Base-by-base conservation (phyloP, 2,797 vertebrate genomes). In the Acridotheres tristis region DNA sequence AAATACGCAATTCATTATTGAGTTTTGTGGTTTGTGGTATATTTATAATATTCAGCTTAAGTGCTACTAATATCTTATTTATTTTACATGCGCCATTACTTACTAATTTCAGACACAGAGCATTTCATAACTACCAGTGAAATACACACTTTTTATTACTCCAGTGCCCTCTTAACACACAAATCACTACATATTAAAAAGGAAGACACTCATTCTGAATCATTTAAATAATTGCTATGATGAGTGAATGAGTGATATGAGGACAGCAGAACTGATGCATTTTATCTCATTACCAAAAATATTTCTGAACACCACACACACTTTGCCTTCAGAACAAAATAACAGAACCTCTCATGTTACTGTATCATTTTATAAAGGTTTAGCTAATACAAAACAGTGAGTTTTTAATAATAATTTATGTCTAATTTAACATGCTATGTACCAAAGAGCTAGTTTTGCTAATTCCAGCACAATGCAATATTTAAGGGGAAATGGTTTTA, bases 61-160 rank as follows among this genome's bases (percentile, higher is more conserved):
- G 25, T 42, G 18, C 53, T 68, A 5, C 43, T 86, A 57, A 26
- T 12, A 5, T 29, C 47, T 71, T 27, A 32, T 19, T 80, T 85
- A 66, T 67, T 88, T 93, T 62, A 66, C 0, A 0, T n/a, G 47
- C 58, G 38, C 50, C 36, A 72, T 93, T 95, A 74, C 32, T 92
- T 77, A 40, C 47, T 76, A 32, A 85, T 85, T 94, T 93, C 57
- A 92, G 59, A 43, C 57, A 61, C 16, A 40, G 9, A 15, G 14
- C 26, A 36, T 85, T 93, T 96, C 72, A 69, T 92, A 95, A 92
- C 62, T 68, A 69, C 32, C 26, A 62, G 36, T 65, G 81, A 92
- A 94, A 95, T 69, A 66, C 14, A 77, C 34, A 66, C 57, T 63
- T 89, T 81, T 84, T 89, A 85, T 93, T 95, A 89, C 61, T 91